These are phyloP conservation scores for Pterocles orientalis DNA, from an alignment of 2,113 vertebrate genomes.

Conservation along the genomic window DNA sequence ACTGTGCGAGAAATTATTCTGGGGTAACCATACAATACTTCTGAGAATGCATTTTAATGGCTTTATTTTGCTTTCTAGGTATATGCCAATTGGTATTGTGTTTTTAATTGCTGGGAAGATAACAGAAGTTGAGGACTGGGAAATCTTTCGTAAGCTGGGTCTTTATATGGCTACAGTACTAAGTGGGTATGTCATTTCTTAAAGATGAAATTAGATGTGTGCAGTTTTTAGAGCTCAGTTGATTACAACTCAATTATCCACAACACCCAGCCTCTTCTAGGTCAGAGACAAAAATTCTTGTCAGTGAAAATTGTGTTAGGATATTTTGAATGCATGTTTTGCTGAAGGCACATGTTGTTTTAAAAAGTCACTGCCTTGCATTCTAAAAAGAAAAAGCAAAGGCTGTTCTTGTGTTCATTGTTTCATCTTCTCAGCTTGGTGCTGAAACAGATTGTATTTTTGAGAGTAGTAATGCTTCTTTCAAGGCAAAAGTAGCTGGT, in stretches of 20 bases:
- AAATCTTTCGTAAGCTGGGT: slow-evolving; percentile 96
- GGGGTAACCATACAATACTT: neutral
- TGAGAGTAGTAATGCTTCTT: neutral
- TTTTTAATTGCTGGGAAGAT: slow-evolving; percentile 98
- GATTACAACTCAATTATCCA: neutral
- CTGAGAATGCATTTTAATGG: neutral
- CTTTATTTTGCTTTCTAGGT: slow-evolving; percentile 79
- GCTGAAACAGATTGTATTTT: neutral
- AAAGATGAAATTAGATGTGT: neutral
- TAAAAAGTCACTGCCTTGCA: neutral
- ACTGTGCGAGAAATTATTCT: neutral
- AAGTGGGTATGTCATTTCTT: slow-evolving; percentile 85
- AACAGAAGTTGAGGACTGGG: slow-evolving; percentile 97
- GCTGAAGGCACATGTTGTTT: neutral
- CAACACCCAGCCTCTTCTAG: neutral
- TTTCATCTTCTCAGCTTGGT: neutral
- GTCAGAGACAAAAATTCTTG: neutral
- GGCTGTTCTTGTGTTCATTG: neutral
- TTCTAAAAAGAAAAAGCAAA: neutral
- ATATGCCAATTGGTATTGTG: slow-evolving; percentile 95
- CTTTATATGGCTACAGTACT: slow-evolving; percentile 98
- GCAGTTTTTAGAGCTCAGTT: neutral
- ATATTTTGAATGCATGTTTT: neutral
- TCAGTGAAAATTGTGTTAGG: neutral
- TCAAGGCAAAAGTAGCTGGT: neutral